Conservation (phyloP, 2,888 invertebrate species). For the Crioceris asparagi region DNA sequence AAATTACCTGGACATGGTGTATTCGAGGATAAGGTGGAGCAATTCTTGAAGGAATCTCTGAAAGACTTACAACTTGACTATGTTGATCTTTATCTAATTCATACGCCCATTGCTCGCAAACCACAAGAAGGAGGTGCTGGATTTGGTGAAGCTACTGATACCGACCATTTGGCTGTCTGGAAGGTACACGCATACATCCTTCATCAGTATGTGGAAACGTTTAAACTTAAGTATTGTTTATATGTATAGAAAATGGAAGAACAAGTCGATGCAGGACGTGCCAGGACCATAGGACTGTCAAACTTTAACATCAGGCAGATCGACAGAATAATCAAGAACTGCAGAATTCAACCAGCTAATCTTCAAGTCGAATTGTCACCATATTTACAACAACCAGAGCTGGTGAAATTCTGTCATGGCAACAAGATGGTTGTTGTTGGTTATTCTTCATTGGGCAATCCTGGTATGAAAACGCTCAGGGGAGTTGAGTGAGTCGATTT, state of each 20-base stretch:
- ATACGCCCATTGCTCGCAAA: slow-evolving; percentile 21
- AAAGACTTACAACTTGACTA: slow-evolving; percentile 22
- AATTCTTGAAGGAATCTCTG: slow-evolving; percentile 21
- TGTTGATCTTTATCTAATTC: slow-evolving; percentile 25
- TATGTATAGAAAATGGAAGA: slow-evolving; percentile 42
- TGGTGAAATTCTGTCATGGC: slow-evolving; percentile 7
- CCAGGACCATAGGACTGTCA: slow-evolving; percentile 13
- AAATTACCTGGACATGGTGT: slow-evolving; percentile 57
- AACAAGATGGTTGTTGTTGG: slow-evolving; percentile 5
- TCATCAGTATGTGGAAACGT: too few species aligned
- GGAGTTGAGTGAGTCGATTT: too few species aligned
- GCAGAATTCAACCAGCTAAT: slow-evolving; percentile 46
- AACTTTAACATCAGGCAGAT: slow-evolving; percentile 53
- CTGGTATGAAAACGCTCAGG: too few species aligned
- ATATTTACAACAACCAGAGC: slow-evolving; percentile 40
- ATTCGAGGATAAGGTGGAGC: slow-evolving; percentile 39
- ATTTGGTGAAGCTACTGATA: slow-evolving; percentile 4
- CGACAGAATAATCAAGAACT: slow-evolving; percentile 45
- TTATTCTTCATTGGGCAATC: slow-evolving; percentile 3
- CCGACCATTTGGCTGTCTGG: slow-evolving; percentile 10
- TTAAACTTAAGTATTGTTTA: too few species aligned
- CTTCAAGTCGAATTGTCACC: slow-evolving; percentile 51
- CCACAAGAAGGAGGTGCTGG: slow-evolving; percentile 7
- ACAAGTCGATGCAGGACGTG: slow-evolving; percentile 42
- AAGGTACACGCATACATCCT: too few species aligned